Evolutionary conservation across 1,140 invertebrate genomes (phyloP), one percentile per base, ranked within the genome.

Genomic region (Nixonia krombeini): DNA sequence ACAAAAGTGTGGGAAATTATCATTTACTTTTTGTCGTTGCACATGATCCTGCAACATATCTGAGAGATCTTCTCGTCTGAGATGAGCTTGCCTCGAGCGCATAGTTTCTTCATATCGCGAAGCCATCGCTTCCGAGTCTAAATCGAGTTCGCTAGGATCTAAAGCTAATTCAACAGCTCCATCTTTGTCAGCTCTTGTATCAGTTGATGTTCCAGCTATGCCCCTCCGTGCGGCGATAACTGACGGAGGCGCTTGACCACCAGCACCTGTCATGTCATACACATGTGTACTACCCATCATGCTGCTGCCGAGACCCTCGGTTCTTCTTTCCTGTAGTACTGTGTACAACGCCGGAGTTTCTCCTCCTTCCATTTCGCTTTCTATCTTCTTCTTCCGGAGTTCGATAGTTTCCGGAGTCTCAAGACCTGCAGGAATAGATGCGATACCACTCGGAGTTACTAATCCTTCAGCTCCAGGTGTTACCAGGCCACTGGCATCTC

Each of bases 221-320:
- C 81, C 83, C 41, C 82, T 74, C n/a, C 81, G 70, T 4, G 83
- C 80, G 16, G 83, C 79, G 16, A 87, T 86, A 2, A 87, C 83
- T n/a, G 86, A 86, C 0, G 85, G 84, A 8, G 87, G 86, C 9
- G 87, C 87, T 59, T 83, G 82, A 0, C 88, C 89, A 23, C 87
- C 87, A 5, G 89, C 89, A 8, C 87, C 88, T 18, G 87, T 87
- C 82, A 99, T 90, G 78, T 99, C 97, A 82, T 99, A 99, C 0
- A 97, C 94, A 84, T 99, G 97, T 0, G 95, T 97, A 9, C 97
- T 99, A 3, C 92, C 97, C 97, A 99, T 99, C 97, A 99, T 99
- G 72, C 96, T 93, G 5, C 90, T 91, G 7, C 95, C 94, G 46
- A 99, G 90, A 50, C 92, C 88, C 44, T 97, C 96, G 5, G 93